Conservation (phyloP, 2,888 invertebrate species). For the Psylliodes chrysocephalus region DNA sequence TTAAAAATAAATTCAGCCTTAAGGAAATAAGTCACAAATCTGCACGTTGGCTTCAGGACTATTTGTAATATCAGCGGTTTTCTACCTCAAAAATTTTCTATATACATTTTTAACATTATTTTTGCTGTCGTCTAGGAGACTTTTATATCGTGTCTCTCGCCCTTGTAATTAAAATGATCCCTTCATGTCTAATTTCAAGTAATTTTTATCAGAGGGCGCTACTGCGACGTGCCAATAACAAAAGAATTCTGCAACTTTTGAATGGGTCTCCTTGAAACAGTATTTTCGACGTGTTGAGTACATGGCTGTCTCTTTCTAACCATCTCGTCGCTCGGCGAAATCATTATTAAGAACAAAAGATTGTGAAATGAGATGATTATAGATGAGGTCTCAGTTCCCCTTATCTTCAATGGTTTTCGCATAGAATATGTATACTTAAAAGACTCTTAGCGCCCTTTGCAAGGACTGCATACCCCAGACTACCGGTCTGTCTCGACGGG, state of each 20-base stretch:
- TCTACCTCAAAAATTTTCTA: too few relatives aligned
- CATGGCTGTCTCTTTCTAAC: constrained; percentile 43
- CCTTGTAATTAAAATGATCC: constrained; percentile 44
- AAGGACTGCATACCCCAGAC: constrained; percentile 14
- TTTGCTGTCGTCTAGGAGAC: not conserved
- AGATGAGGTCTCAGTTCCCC: constrained; percentile 56
- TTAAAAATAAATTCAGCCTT: too few relatives aligned
- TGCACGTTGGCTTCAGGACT: too few relatives aligned
- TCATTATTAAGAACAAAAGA: constrained; percentile 65
- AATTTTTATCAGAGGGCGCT: constrained; percentile 47
- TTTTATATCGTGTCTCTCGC: not conserved
- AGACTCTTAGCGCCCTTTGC: constrained; percentile 34
- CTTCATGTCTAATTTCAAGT: constrained; percentile 52
- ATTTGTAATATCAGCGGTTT: too few relatives aligned
- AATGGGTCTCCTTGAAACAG: constrained; percentile 55
- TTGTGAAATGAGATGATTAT: constrained; percentile 64
- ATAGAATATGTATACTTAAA: constrained; percentile 41
- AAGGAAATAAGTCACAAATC: too few relatives aligned
- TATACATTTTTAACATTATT: too few relatives aligned
- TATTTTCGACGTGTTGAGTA: constrained; percentile 56
- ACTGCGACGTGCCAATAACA: constrained; percentile 56
- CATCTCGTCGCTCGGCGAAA: constrained; percentile 53
- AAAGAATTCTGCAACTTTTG: constrained; percentile 52
- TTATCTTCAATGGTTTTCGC: constrained; percentile 44
- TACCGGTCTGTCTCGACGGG: constrained; percentile 26